Percentiles rank a stretch among this genome's conserved stretches.
Conservation (phyloP, 2,888 invertebrate genomes). For the Deladenus siricidicola region DNA sequence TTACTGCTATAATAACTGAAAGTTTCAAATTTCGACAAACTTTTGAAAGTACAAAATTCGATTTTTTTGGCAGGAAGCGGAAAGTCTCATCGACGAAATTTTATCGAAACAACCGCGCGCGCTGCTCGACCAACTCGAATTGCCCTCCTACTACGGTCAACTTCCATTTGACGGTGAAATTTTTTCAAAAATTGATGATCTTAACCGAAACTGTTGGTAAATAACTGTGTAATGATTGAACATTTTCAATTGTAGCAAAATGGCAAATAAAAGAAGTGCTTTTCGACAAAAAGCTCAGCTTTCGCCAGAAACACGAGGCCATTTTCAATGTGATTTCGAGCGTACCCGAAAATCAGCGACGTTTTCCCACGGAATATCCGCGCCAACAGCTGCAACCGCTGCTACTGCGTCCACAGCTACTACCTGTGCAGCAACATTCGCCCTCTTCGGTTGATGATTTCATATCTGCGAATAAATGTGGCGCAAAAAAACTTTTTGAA, state of each 20-base stretch:
- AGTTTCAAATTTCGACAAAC: too few relatives aligned
- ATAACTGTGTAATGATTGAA: too few relatives aligned
- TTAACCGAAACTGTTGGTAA: not conserved
- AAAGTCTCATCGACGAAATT: constrained; percentile 15
- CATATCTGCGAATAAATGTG: too few relatives aligned
- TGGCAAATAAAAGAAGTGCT: constrained; percentile 28
- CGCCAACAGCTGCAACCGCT: not conserved
- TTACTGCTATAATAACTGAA: too few relatives aligned
- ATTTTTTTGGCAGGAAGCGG: too few relatives aligned
- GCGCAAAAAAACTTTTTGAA: too few relatives aligned
- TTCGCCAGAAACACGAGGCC: constrained; percentile 19
- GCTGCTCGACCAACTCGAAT: constrained; percentile 19
- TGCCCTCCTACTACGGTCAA: constrained; percentile 18
- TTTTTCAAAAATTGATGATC: not conserved
- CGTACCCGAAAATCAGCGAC: not conserved
- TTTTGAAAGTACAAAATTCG: too few relatives aligned
- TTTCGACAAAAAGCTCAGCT: constrained; percentile 18
- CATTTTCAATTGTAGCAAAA: constrained; percentile 1
- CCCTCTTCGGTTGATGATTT: too few relatives aligned
- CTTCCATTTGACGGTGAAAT: constrained; percentile 14
- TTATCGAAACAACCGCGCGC: constrained; percentile 4
- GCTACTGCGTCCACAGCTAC: not conserved
- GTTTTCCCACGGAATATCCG: not conserved
- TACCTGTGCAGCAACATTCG: too few relatives aligned
- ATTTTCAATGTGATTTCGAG: constrained; percentile 15